Evolutionary conservation across 1,140 invertebrate genomes (phyloP).

Genomic region (Listronotus oregonensis): DNA sequence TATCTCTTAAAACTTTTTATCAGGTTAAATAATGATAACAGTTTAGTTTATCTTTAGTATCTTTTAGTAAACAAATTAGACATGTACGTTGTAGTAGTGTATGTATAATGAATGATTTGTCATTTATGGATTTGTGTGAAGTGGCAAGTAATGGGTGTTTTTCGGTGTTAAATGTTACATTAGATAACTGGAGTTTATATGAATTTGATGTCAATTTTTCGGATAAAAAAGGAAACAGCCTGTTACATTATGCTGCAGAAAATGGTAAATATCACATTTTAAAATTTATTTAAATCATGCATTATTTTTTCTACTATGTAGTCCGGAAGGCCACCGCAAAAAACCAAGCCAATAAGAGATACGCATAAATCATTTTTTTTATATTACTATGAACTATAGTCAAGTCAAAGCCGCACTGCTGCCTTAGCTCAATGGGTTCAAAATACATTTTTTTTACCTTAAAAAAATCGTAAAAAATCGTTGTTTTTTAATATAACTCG

Average conservation of each 20-base stretch:
- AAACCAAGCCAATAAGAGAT: no score
- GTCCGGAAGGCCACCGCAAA: no score
- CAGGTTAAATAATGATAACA: neutral
- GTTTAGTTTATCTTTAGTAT: slow-evolving; percentile 5
- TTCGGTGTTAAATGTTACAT: slow-evolving; percentile 34
- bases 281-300: neutral
- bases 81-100: neutral
- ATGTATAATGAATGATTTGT: slow-evolving; percentile 15
- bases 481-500: no score
- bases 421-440: no score
- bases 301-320: neutral
- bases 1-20: neutral
- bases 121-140: slow-evolving; percentile 39
- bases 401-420: no score
- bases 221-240: slow-evolving; percentile 33
- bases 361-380: no score
- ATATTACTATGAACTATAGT: no score
- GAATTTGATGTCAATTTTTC: slow-evolving; percentile 30
- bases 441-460: no score
- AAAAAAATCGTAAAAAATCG: no score
- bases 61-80: slow-evolving; percentile 1
- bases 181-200: slow-evolving; percentile 40
- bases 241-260: slow-evolving; percentile 37
- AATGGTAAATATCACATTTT: slow-evolving; percentile 24
- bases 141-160: slow-evolving; percentile 38